Base-by-base conservation (phyloP, 2,797 vertebrate genomes). In the Silurus aristotelis region DNA sequence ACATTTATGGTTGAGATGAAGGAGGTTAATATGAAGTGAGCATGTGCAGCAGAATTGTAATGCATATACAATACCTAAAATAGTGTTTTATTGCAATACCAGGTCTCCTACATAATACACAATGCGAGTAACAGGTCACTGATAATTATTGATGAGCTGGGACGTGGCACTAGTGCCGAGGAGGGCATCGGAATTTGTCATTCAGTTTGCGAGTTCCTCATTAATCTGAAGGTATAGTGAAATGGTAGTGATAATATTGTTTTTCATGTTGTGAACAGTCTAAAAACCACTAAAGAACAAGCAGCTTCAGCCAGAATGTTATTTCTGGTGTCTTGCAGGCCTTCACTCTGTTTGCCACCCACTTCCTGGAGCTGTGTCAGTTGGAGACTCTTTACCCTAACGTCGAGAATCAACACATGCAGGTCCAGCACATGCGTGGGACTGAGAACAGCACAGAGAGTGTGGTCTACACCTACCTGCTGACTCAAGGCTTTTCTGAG, bases 1-100 rank as follows among this genome's bases (percentile, higher is more conserved):
- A 98, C 98, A 14, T 99, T 99, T 91, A 99, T 98, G 97, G 93
- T 98, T 90, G 98, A 99, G 94, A 99, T 99, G 98, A 98, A 97
- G 92, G 98, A 99, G 96, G 98, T 98, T 90, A 63, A 85, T 76
- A 56, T 55, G 63, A 79, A 75, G 22, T 52, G 20, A 8, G 2
- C 8, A 61, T 48, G 48, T 60, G 25, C 13, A 66, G 48, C 20
- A 43, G 27, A 46, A 27, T 14, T 73, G 15, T 60, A 9, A 15
- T 55, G 27, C 19, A 60, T 68, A 80, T 17, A 67, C 22, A 61
- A 14, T 55, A 46, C 25, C 22, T 27, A 12, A 6, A 58, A 1
- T 70, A 20, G 71, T 84, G 22, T 80, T 1, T 85, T 0, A 88
- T 68, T 91, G 77, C 88, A 89, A 87, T 89, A 88, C 87, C 93